Base-by-base conservation (phyloP, 2,113 vertebrate genomes). In the Protomyctophum bolini region DNA sequence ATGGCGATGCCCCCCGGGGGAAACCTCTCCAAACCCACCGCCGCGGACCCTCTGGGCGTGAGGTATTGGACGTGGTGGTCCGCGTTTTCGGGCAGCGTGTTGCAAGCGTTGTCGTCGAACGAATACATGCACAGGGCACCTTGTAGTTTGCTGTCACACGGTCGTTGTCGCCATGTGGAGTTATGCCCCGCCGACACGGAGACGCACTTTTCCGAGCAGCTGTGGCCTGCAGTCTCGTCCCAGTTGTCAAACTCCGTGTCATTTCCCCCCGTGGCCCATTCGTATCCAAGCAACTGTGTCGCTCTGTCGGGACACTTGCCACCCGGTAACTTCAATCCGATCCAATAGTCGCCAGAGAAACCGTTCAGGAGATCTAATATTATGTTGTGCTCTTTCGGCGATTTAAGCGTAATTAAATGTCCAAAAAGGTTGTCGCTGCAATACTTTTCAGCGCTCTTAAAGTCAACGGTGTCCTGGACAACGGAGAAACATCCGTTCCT, bases 81-180 rank as follows among this genome's bases (percentile, higher is more conserved):
- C 1, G 0, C 29, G 4, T 0, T 41, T 41, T 6, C 0, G 29
- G 10, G 8, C 3, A 0, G 0, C 0, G 6, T 41, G 0, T 0
- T 0, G 46, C 87, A 89, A 0, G 0, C 2, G 0, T 46, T 3
- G 0, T 45, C 2, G 0, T 3, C 0, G 1, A 6, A 0, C 0
- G 0, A 0, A 0, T 29, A 76, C 1, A 63, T 45, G 65, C 88
- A 91, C 9, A 90, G 5, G 48, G 73, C 74, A 0, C 88, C 90
- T 4, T 48, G 6, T 28, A 82, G 56, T 1, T 9, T 4, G 3
- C 54, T 0, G 0, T 0, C 0, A 65, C 83, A 88, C 48, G 28
- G 56, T 45, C 10, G 6, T 48, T 0, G 4, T 5, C 0, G 0
- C 59, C 51, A 2, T 8, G 8, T 8, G 5, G 5, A 0, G 8